phyloP scores from a whole-genome alignment of 2,888 invertebrate genomes.

The Orthonevra nobilis region DNA sequence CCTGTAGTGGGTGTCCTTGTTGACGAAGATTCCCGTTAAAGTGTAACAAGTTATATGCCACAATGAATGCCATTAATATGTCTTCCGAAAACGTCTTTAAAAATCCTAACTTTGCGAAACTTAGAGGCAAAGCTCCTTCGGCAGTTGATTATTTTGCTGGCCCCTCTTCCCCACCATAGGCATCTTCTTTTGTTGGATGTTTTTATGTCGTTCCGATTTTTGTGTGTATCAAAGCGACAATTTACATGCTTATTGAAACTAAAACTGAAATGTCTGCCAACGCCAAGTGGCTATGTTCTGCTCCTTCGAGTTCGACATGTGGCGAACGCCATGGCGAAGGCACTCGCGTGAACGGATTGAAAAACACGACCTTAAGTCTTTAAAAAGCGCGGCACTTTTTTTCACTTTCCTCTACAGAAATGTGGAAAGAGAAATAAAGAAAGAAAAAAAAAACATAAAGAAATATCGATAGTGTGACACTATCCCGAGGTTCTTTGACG shows the following conservation, averaged over 20 bases:
- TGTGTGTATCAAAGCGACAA: constrained; percentile 14
- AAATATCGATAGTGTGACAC: constrained; percentile 17
- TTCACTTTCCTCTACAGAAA: neutral
- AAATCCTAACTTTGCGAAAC: neutral
- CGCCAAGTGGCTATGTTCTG: constrained; percentile 34
- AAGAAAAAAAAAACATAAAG: neutral
- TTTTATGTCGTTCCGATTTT: neutral
- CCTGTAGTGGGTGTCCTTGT: too few species aligned
- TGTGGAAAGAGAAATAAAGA: neutral
- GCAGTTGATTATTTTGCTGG: neutral
- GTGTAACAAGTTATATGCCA: neutral
- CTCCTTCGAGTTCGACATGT: constrained; percentile 28
- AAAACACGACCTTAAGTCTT: constrained; percentile 2
- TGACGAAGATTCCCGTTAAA: too few species aligned
- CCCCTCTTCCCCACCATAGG: neutral
- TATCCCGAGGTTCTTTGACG: neutral
- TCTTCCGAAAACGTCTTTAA: neutral
- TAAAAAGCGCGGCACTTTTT: neutral
- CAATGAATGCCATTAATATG: neutral
- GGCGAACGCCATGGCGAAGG: too few species aligned
- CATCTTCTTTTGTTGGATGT: neutral
- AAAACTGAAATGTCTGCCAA: constrained; percentile 29
- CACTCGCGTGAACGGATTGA: constrained; percentile 42
- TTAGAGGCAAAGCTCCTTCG: neutral
- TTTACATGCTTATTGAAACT: constrained; percentile 12